These are phyloP conservation scores for Aphis gossypii DNA, from an alignment of 1,140 invertebrate genomes.

Conservation along the genomic window DNA sequence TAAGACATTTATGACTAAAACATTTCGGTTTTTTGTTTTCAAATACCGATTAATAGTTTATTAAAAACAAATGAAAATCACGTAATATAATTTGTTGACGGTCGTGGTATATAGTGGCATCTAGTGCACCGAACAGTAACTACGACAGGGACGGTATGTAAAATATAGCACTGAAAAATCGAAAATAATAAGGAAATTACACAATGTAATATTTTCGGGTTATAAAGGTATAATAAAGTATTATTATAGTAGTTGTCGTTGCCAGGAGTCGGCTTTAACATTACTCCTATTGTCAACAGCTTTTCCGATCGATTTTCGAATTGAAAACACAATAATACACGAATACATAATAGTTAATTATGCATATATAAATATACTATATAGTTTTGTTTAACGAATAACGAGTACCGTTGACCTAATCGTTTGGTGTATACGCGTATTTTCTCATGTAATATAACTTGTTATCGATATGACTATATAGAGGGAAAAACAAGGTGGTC, in stretches of 20 bases:
- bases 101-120: not conserved
- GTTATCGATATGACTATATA: not conserved
- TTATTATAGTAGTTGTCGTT: not conserved
- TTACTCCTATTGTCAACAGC: not conserved
- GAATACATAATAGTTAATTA: not conserved
- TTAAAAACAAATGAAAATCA: not conserved
- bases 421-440: not conserved
- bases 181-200: not conserved
- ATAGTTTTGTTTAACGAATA: not conserved
- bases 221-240: not conserved
- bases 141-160: not conserved
- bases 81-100: not conserved
- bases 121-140: slow-evolving; percentile 10
- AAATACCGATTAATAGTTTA: not conserved
- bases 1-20: too few species aligned
- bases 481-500: not conserved
- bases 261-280: not conserved
- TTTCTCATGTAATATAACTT: not conserved
- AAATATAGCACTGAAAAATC: not conserved
- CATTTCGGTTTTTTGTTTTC: too few species aligned
- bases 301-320: not conserved
- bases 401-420: not conserved
- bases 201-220: not conserved
- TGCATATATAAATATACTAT: not conserved
- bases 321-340: not conserved